Conservation (phyloP, 2,797 vertebrate species). For the Spea hammondii region DNA sequence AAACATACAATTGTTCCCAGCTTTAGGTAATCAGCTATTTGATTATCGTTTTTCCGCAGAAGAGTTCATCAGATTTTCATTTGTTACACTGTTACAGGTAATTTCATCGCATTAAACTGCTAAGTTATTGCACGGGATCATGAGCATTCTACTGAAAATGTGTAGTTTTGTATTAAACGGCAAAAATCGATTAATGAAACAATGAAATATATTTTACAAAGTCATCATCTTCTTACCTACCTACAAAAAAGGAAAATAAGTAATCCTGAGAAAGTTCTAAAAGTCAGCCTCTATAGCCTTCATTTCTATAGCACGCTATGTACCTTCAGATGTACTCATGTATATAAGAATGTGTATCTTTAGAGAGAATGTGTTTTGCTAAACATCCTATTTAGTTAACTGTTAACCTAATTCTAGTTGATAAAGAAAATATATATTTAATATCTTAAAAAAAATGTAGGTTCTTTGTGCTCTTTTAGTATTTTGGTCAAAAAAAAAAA, state of each 20-base stretch:
- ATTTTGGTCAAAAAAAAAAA: constrained; percentile 67
- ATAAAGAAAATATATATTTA: constrained; percentile 60
- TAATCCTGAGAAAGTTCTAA: constrained; percentile 75
- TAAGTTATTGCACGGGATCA: constrained; percentile 68
- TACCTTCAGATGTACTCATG: constrained; percentile 31
- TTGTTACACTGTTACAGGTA: constrained; percentile 24
- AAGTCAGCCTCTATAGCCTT: constrained; percentile 72
- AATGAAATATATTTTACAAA: constrained; percentile 70
- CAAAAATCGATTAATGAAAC: constrained; percentile 60
- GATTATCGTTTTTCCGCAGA: background rate
- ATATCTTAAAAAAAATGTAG: constrained; percentile 60
- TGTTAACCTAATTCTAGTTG: background rate
- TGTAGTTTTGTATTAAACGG: background rate
- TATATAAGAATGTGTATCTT: background rate
- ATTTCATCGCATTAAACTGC: constrained; percentile 13
- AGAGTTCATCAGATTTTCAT: constrained; percentile 17
- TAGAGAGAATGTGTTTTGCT: background rate
- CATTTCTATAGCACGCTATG: constrained; percentile 69
- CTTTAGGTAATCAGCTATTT: constrained; percentile 53
- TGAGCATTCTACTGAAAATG: background rate
- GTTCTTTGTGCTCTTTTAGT: constrained; percentile 64
- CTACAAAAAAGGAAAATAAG: constrained; percentile 67
- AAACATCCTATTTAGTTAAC: constrained; percentile 10
- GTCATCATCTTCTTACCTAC: constrained; percentile 57
- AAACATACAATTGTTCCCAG: constrained; percentile 60